Base-by-base conservation (phyloP, 2,888 invertebrate genomes). In the Kryphioiulus occultus region DNA sequence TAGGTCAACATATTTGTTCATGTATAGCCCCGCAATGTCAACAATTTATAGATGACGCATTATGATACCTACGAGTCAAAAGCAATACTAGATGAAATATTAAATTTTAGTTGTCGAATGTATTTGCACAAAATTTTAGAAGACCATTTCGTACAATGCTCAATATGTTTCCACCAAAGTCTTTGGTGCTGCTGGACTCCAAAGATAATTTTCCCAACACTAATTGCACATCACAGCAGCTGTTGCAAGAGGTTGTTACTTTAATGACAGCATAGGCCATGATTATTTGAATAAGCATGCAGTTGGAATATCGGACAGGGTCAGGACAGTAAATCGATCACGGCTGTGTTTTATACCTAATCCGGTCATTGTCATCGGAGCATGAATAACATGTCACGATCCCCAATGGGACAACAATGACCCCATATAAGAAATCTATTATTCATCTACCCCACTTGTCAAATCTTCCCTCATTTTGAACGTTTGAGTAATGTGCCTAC, bases 341-440 rank as follows among this genome's bases (percentile, higher is more conserved):
- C n/a, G 5, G 19, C 53, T 19, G 17, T 53, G 53, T 53, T n/a
- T 26, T 68, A 10, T 22, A 26, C 22, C 3, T 68, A n/a, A 68
- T 68, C 68, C 68, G 68, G 68, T 68, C 68, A 26, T 68, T 68
- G 68, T 68, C 68, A 68, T 68, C 68, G 2, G 26, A 68, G 68
- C 68, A 26, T 12, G 26, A 68, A 22, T 26, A 22, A 68, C 68
- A 26, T 26, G 68, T n/a, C 68, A 68, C 26, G 68, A 68, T 22
- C 68, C 26, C 26, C 26, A 26, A 68, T 68, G 26, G 9, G 68
- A 22, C 68, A 68, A 53, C 53, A 53, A 9, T 12, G 68, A 26
- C 68, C 68, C 68, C 68, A 12, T 22, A 68, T 22, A 68, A 7
- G 68, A 68, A 68, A 68, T 68, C 68, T 68, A 68, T 68, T 68